Base-by-base conservation (phyloP, 2,113 vertebrate species). In the Galbula dea region DNA sequence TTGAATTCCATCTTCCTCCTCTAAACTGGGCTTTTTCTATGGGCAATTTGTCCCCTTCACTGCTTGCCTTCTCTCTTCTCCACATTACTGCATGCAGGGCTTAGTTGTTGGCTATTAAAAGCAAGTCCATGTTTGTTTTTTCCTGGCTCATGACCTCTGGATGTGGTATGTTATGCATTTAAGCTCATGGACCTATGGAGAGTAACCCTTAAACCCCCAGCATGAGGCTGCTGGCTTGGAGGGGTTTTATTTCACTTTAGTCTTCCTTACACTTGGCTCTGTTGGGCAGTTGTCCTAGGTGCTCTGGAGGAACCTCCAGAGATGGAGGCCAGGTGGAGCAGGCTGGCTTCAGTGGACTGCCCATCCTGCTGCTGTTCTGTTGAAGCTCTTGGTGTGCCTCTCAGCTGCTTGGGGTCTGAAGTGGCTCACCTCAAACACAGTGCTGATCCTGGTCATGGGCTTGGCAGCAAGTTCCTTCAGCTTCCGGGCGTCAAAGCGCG, bases 401-500 rank as follows among this genome's bases (percentile, higher is more conserved):
- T 98, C 98, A n/a, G 98, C 97, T 9, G 34, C 92, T 83, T 97
- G 98, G 27, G 97, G 94, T 49, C 97, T 97, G 30, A 98, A 98
- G 65, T 97, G 95, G 90, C 97, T 97, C 95, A 98, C 97, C 76
- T 98, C 98, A 20, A 98, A 98, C 72, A 97, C 76, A 0, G 98
- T 96, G 51, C 95, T 97, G 51, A 98, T 95, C 73, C 96, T 97
- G 8, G 98, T 97, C 51, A 98, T 97, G 20, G 98, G 98, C 73
- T 98, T 97, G 17, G 98, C 92, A 8, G 98, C 98, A 17, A 98
- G 98, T 68, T 99, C 99, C 93, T 94, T 99, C 16, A 99, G 98
- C 76, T 97, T 99, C 55, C 99, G 98, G 37, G 99, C 99, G 0
- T 99, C 98, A 49, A 99, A 99, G 13, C 94, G 98, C 10, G 99